Conservation (phyloP, 2,113 vertebrate species). For the Coptodon bakossiorum region DNA sequence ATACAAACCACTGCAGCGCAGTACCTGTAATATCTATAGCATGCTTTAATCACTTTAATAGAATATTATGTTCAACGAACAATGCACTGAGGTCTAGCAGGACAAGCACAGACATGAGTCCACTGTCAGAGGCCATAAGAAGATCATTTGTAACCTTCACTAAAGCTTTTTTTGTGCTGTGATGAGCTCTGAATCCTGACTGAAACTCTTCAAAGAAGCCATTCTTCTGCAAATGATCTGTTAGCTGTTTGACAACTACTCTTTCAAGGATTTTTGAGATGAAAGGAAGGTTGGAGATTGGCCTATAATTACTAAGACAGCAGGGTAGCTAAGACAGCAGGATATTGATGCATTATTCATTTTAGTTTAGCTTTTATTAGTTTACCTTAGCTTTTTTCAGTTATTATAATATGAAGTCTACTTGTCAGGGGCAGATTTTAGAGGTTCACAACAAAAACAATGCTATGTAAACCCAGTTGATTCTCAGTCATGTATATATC, state of each 20-base stretch:
- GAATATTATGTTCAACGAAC: background rate
- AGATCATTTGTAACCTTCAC: background rate
- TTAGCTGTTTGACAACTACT: background rate
- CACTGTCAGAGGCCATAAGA: background rate
- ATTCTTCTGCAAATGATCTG: accelerated
- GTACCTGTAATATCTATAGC: background rate
- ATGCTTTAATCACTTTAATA: background rate
- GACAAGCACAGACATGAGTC: background rate
- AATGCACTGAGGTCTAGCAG: background rate
- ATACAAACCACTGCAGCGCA: background rate
- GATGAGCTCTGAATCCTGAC: background rate
- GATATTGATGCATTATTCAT: background rate
- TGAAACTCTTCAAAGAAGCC: background rate
- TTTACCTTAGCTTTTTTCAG: background rate
- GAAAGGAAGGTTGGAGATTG: background rate
- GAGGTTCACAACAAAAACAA: background rate
- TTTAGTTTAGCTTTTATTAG: background rate
- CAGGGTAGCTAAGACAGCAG: background rate
- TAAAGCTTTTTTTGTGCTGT: background rate
- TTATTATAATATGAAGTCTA: background rate
- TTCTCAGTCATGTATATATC: background rate
- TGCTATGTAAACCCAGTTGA: background rate
- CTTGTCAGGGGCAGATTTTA: background rate
- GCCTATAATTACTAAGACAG: background rate
- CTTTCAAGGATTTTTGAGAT: background rate